Percentiles rank a stretch among this genome's conserved stretches.
Conservation (phyloP, 2,888 invertebrate species). For the Rapana venosa region DNA sequence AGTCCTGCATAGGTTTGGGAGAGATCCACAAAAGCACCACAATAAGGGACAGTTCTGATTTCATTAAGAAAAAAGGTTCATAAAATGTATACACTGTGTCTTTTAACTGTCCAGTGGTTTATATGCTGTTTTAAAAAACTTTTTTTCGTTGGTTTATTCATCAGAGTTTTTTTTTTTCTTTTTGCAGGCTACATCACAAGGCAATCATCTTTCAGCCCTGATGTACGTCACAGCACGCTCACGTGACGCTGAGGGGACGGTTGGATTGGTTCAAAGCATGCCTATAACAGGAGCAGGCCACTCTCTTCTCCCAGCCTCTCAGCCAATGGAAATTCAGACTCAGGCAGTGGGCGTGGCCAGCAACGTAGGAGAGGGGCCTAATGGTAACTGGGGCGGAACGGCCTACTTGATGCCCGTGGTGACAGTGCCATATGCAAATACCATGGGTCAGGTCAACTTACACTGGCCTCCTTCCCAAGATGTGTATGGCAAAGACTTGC, state of each 20-base stretch:
- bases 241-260: not conserved
- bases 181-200: not conserved
- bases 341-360: not conserved
- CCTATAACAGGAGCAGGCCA: not conserved
- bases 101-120: not conserved
- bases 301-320: not conserved
- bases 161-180: not conserved
- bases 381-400: conserved; percentile 20
- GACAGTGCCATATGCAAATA: conserved; percentile 64
- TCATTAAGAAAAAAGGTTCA: not conserved
- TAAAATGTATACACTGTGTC: not conserved
- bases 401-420: conserved; percentile 53
- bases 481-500: not conserved
- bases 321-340: not conserved
- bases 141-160: not conserved
- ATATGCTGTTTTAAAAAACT: not conserved
- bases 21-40: too few species aligned
- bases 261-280: not conserved
- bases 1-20: too few species aligned
- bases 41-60: not conserved
- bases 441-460: conserved; percentile 67
- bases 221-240: not conserved
- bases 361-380: not conserved
- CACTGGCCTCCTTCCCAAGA: conserved; percentile 53
- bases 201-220: not conserved